Percentiles rank a stretch among this genome's conserved stretches.
Conservation (phyloP, 2,797 vertebrate genomes). For the Centropyge bicolor region DNA sequence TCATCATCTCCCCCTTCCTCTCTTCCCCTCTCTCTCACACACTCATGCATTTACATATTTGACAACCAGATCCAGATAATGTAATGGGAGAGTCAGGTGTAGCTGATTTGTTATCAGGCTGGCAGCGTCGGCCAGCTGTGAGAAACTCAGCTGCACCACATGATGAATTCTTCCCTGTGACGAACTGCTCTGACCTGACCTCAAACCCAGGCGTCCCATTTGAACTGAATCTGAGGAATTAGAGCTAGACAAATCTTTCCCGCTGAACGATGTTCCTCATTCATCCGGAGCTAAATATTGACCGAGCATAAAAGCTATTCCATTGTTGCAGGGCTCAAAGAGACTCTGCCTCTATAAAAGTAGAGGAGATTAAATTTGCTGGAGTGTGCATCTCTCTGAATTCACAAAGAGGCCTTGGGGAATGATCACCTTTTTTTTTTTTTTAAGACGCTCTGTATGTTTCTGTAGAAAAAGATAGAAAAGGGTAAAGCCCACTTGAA, state of each 20-base stretch:
- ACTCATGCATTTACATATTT: slow-evolving; percentile 41
- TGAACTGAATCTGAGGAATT: slow-evolving; percentile 24
- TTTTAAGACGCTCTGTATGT: slow-evolving; percentile 6
- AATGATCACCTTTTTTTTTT: slow-evolving; percentile 21
- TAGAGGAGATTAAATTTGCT: slow-evolving; percentile 44
- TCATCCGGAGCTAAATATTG: slow-evolving; percentile 43
- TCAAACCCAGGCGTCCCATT: slow-evolving; percentile 7
- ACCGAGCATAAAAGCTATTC: slow-evolving; percentile 27
- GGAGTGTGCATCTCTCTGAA: slow-evolving; percentile 38
- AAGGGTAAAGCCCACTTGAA: background rate
- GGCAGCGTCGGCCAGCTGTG: slow-evolving; percentile 2
- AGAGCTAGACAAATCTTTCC: slow-evolving; percentile 13
- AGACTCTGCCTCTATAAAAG: slow-evolving; percentile 36
- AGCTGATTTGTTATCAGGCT: slow-evolving; percentile 43
- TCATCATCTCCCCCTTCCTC: background rate
- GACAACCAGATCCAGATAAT: slow-evolving; percentile 43
- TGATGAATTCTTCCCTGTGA: slow-evolving; percentile 8
- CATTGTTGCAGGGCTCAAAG: slow-evolving; percentile 29
- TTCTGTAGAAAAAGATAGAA: slow-evolving; percentile 31
- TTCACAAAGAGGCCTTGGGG: slow-evolving; percentile 38
- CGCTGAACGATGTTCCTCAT: background rate
- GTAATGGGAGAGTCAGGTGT: slow-evolving; percentile 36
- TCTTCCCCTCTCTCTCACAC: background rate
- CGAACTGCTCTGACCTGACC: slow-evolving; percentile 20
- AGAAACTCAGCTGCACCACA: slow-evolving; percentile 20